phyloP scores from a whole-genome alignment of 1,140 invertebrate species.

The Drosophila sp. region DNA sequence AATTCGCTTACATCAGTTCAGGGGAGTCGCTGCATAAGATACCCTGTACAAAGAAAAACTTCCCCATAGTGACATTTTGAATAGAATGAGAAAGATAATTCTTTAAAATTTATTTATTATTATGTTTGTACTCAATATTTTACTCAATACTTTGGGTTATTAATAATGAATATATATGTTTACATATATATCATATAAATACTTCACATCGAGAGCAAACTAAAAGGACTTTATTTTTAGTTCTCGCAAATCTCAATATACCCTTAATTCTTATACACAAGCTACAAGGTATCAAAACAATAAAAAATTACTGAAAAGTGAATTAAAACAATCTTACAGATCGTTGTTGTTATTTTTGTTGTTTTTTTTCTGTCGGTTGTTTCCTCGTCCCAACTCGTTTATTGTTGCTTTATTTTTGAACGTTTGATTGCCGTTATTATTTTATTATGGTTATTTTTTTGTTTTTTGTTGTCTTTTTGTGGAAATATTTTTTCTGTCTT shows the following conservation, averaged over 20 bases:
- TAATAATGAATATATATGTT: too few species aligned
- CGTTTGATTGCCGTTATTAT: conserved; percentile 64
- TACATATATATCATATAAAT: too few species aligned
- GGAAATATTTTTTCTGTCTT: conserved; percentile 18
- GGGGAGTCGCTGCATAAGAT: not conserved
- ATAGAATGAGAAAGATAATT: too few species aligned
- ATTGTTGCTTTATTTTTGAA: conserved; percentile 36
- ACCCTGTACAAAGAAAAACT: not conserved
- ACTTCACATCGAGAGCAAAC: too few species aligned
- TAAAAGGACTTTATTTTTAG: not conserved
- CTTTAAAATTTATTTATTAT: too few species aligned
- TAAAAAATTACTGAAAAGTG: conserved; percentile 15
- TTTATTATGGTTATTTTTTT: conserved; percentile 55
- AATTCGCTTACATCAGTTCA: not conserved
- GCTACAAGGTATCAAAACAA: not conserved
- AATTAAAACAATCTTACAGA: conserved; percentile 31
- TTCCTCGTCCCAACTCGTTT: conserved; percentile 49
- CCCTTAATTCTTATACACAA: not conserved
- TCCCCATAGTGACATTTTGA: too few species aligned
- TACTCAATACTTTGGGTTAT: too few species aligned
- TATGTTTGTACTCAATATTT: too few species aligned
- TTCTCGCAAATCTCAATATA: not conserved
- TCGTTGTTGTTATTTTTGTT: conserved; percentile 11
- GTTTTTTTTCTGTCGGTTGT: conserved; percentile 23
- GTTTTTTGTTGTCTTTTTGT: conserved; percentile 9